Evolutionary conservation across 2,113 vertebrate genomes (phyloP).

Genomic region (Pangasianodon gigas): DNA sequence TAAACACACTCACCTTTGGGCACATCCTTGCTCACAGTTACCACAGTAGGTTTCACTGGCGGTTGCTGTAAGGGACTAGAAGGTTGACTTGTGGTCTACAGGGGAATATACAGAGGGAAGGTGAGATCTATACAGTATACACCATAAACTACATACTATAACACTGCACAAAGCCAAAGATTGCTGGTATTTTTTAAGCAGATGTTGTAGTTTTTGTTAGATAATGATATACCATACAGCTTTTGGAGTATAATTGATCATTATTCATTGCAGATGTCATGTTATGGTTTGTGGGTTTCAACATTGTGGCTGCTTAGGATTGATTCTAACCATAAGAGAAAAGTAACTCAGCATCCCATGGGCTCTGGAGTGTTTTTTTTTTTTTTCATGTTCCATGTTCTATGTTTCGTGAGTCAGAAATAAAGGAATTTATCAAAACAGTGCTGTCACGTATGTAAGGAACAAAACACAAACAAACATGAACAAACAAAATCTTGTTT

Average conservation of each 20-base stretch:
- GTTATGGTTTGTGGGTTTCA: neutral
- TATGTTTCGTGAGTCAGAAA: neutral
- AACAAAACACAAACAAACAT: neutral
- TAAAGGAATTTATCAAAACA: neutral
- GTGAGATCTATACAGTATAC: neutral
- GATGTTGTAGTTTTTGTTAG: neutral
- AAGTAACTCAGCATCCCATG: neutral
- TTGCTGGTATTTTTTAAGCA: neutral
- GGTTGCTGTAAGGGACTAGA: constrained; percentile 70
- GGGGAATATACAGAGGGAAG: neutral
- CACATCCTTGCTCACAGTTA: constrained; percentile 11
- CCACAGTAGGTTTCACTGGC: constrained; percentile 57
- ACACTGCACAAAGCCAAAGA: neutral
- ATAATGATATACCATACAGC: too few relatives aligned
- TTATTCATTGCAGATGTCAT: constrained; percentile 11
- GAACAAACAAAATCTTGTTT: neutral
- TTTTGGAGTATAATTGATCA: neutral
- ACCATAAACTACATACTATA: neutral
- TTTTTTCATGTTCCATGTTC: neutral
- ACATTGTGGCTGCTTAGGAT: neutral
- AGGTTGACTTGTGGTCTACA: constrained; percentile 63
- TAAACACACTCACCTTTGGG: constrained; percentile 60
- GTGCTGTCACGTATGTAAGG: neutral
- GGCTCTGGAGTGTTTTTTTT: neutral
- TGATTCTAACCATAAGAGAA: neutral